Evolutionary conservation across 2,888 invertebrate species (phyloP).

Genomic region (Andrena fulva): DNA sequence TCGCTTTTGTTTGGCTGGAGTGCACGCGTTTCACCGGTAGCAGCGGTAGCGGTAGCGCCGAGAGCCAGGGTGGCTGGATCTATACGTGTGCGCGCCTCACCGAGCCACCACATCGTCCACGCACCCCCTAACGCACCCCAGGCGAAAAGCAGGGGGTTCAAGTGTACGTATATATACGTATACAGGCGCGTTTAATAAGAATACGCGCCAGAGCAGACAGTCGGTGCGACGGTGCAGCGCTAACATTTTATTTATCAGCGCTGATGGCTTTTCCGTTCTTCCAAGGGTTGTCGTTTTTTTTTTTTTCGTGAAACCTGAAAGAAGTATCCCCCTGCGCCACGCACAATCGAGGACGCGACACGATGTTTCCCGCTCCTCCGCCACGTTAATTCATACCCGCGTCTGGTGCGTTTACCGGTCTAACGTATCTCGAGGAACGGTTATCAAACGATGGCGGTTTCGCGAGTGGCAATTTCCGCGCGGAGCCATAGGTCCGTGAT

Average conservation of each 20-base stretch:
- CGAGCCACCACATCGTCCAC: constrained; percentile 52
- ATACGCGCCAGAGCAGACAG: constrained; percentile 74
- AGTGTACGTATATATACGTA: constrained; percentile 44
- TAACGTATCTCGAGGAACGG: neutral
- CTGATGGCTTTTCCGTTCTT: constrained; percentile 80
- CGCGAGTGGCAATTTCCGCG: neutral
- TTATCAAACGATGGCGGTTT: neutral
- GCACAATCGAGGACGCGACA: constrained; percentile 57
- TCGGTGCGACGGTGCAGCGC: constrained; percentile 69
- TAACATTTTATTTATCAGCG: constrained; percentile 83
- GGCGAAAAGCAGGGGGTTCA: constrained; percentile 65
- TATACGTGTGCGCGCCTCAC: constrained; percentile 58
- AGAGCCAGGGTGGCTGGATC: constrained; percentile 63
- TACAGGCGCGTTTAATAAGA: constrained; percentile 72
- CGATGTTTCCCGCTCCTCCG: neutral
- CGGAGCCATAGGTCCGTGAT: neutral
- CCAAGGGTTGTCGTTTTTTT: constrained; percentile 62
- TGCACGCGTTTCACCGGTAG: constrained; percentile 67
- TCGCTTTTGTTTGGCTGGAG: constrained; percentile 71
- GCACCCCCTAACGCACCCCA: constrained; percentile 64
- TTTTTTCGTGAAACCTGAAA: constrained; percentile 61
- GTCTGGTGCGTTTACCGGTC: neutral
- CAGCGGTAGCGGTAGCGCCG: constrained; percentile 44
- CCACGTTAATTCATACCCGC: constrained; percentile 8
- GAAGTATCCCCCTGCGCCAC: constrained; percentile 49